These are phyloP conservation scores for Nesogale talazaci DNA, from an alignment of 2,113 vertebrate species.

Conservation along the genomic window DNA sequence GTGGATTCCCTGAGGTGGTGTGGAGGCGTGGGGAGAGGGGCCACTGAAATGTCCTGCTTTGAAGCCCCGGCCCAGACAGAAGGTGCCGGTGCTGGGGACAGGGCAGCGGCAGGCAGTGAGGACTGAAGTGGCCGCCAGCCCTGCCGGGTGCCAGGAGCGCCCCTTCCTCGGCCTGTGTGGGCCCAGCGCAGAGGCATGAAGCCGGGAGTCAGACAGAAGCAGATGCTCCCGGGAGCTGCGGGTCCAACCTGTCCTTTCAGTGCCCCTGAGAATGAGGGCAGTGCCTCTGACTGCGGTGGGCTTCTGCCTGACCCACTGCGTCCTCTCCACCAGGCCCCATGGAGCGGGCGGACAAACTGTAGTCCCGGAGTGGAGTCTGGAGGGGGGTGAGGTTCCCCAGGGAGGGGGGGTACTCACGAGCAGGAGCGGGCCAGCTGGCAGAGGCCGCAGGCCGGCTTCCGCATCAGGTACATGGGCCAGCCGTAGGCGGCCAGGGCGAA, in stretches of 20 bases:
- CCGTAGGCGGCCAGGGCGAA: constrained; percentile 98
- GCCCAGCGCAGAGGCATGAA: background rate
- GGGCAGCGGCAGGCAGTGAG: too few species aligned
- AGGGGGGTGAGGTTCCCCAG: too few species aligned
- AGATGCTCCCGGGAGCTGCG: background rate
- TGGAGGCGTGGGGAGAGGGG: too few species aligned
- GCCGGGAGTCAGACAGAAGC: background rate
- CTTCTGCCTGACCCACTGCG: background rate
- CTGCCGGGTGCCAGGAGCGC: constrained; percentile 1
- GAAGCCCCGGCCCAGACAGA: background rate
- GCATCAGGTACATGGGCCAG: constrained; percentile 99
- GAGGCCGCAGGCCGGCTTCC: constrained; percentile 96
- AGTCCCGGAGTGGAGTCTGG: background rate
- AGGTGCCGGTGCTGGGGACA: background rate
- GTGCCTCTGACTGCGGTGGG: background rate
- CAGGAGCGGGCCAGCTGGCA: constrained; percentile 97
- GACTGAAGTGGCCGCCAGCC: background rate
- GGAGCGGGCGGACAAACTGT: background rate
- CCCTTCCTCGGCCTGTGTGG: background rate
- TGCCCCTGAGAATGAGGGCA: background rate
- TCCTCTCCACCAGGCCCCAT: background rate
- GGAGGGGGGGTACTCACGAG: constrained; percentile 91
- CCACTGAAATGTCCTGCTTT: background rate
- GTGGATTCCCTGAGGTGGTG: too few species aligned
- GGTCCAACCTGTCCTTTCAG: background rate